Conservation (phyloP, 2,888 invertebrate species). For the Litoditis marina region DNA sequence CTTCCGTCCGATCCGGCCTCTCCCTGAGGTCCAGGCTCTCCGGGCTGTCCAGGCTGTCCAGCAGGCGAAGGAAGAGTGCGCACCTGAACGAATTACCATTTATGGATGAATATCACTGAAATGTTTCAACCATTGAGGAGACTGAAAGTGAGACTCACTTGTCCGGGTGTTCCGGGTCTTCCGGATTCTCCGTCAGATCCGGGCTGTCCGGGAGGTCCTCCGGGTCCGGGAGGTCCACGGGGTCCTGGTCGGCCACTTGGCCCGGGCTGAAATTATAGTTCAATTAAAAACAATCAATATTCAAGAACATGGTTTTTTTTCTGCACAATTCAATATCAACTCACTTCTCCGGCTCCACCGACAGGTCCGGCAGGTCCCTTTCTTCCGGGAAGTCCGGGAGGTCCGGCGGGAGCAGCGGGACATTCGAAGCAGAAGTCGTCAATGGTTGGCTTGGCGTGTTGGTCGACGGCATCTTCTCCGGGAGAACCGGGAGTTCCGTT, state of each 20-base stretch:
- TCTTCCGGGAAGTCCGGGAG: conserved; percentile 17
- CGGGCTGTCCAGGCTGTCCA: conserved; percentile 35
- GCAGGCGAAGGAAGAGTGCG: conserved; percentile 15
- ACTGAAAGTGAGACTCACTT: no score
- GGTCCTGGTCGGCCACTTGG: conserved; percentile 31
- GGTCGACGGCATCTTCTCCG: conserved; percentile 16
- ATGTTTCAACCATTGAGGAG: background rate
- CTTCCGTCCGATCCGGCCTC: conserved; percentile 38
- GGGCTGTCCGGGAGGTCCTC: conserved; percentile 41
- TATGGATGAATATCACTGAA: background rate
- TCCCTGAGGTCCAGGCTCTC: conserved; percentile 42
- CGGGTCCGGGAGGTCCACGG: conserved; percentile 32
- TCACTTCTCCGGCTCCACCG: conserved; percentile 17
- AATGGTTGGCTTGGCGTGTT: conserved; percentile 15
- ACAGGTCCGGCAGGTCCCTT: conserved; percentile 31
- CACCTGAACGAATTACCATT: no score
- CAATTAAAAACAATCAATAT: no score
- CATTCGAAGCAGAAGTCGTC: conserved; percentile 19
- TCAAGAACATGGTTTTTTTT: no score
- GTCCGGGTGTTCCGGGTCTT: conserved; percentile 17
- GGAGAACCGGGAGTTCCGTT: conserved; percentile 15
- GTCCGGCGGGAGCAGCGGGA: conserved; percentile 11
- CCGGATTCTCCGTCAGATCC: conserved; percentile 23
- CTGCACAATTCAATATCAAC: no score
- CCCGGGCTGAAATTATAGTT: no score